A percentile compares a stretch with the other conserved stretches of the same genome.
Evolutionary conservation across 2,797 vertebrate species (phyloP).

Genomic region (Poliocrania exsul): DNA sequence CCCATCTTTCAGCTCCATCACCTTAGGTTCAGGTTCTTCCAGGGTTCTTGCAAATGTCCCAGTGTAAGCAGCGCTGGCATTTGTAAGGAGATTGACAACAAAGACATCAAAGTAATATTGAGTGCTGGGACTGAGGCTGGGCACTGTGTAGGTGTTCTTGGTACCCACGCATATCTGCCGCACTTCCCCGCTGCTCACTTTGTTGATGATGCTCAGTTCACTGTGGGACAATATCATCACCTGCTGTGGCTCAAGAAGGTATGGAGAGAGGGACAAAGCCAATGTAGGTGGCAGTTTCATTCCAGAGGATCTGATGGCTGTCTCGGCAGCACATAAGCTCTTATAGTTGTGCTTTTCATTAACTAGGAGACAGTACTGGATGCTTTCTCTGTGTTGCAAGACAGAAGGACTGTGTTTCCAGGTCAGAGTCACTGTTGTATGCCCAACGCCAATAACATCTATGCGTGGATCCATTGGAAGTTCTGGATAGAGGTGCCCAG

Average conservation of each 20-base stretch:
- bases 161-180: constrained; percentile 83
- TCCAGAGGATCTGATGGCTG: constrained; percentile 65
- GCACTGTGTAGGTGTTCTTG: constrained; percentile 85
- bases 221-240: constrained; percentile 61
- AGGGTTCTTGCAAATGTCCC: constrained; percentile 85
- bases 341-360: constrained; percentile 86
- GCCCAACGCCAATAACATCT: constrained; percentile 82
- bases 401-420: constrained; percentile 86
- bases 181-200: constrained; percentile 63
- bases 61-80: constrained; percentile 82
- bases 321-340: constrained; percentile 84
- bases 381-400: constrained; percentile 63
- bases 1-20: constrained; percentile 81
- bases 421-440: constrained; percentile 87
- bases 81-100: constrained; percentile 82
- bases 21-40: constrained; percentile 79
- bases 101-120: constrained; percentile 92
- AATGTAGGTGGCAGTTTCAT: background rate
- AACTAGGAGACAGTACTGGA: constrained; percentile 87
- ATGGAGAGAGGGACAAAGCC: constrained; percentile 43
- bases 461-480: constrained; percentile 85
- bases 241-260: constrained; percentile 55
- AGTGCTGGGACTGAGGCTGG: constrained; percentile 83
- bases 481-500: constrained; percentile 80
- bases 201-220: constrained; percentile 61